A percentile compares a stretch with the other conserved stretches of the same genome.
These are phyloP conservation scores for Bungarus multicinctus DNA, from an alignment of 2,113 vertebrate species.

Conservation along the genomic window DNA sequence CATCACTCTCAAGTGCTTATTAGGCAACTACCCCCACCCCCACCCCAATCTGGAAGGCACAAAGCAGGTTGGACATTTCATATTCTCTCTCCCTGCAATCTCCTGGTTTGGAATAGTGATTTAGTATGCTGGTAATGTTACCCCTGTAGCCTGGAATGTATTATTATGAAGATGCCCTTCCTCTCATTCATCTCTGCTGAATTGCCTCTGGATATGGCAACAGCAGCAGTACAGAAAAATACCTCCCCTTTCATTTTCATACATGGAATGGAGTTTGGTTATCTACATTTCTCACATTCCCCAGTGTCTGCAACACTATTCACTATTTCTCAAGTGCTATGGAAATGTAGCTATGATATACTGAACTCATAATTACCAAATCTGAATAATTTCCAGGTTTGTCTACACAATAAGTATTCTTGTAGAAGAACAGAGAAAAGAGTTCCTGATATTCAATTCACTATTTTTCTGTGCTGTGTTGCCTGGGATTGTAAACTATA, in stretches of 20 bases:
- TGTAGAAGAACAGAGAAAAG: neutral
- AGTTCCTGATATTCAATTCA: neutral
- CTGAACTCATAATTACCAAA: neutral
- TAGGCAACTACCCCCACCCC: neutral
- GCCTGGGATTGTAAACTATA: neutral
- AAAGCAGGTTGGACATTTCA: neutral
- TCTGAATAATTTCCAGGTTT: neutral
- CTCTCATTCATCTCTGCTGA: neutral
- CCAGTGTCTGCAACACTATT: neutral
- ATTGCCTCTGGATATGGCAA: neutral
- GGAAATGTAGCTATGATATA: neutral
- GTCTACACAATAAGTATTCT: neutral
- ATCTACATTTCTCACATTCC: neutral
- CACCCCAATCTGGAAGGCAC: neutral
- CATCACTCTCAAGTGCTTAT: neutral
- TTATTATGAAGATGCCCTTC: neutral
- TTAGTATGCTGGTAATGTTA: neutral
- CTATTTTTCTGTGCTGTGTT: neutral
- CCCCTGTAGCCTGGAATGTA: neutral
- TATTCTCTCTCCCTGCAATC: neutral
- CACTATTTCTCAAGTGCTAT: neutral
- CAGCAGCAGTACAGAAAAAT: neutral
- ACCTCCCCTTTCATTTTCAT: neutral
- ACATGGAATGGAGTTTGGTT: neutral
- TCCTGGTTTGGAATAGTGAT: neutral